Percentiles rank a stretch among this genome's conserved stretches.
phyloP scores from a whole-genome alignment of 2,113 vertebrate species.

The Cinclus mexicanus region DNA sequence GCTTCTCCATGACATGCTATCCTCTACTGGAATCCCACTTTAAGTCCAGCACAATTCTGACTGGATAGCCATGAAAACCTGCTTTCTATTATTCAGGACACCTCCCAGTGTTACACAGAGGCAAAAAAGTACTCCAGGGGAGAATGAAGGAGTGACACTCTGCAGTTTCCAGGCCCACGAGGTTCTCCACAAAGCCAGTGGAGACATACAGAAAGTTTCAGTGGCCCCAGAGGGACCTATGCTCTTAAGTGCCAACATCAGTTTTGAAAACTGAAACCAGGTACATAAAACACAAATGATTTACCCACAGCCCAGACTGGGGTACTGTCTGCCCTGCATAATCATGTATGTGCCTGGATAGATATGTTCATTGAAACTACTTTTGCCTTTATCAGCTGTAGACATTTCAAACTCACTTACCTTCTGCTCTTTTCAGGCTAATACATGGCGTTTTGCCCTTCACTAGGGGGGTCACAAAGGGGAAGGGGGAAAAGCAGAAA shows the following conservation, averaged over 20 bases:
- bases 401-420: neutral
- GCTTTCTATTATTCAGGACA: neutral
- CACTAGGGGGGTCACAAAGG: neutral
- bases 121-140: neutral
- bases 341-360: rapidly evolving
- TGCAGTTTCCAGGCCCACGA: neutral
- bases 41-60: neutral
- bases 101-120: neutral
- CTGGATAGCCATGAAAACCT: neutral
- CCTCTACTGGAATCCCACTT: neutral
- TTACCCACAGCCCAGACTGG: neutral
- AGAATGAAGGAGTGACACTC: neutral
- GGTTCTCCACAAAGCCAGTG: neutral
- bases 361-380: neutral
- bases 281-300: neutral
- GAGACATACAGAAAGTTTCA: rapidly evolving
- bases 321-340: neutral
- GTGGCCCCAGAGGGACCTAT: neutral
- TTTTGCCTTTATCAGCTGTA: neutral
- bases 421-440: neutral
- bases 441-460: neutral
- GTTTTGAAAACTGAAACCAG: neutral
- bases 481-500: neutral
- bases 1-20: neutral
- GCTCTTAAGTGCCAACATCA: rapidly evolving